These are phyloP conservation scores for Oncorhynchus masou DNA, from an alignment of 2,113 vertebrate species.

Conservation along the genomic window DNA sequence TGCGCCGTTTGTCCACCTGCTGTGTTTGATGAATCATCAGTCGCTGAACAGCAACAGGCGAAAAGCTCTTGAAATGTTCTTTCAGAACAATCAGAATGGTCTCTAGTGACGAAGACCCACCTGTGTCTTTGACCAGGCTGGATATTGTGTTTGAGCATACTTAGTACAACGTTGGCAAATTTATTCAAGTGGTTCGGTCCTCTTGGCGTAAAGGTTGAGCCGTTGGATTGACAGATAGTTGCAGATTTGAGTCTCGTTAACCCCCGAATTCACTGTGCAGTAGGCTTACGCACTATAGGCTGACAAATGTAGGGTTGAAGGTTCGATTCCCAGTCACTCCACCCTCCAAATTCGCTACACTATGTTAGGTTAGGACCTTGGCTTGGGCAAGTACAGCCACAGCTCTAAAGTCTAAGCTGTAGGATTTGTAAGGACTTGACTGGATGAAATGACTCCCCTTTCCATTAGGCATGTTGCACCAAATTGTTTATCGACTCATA, in stretches of 20 bases:
- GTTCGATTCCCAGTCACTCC: too few species aligned
- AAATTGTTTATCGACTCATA: slow-evolving; percentile 75
- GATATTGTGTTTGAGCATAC: background rate
- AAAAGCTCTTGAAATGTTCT: background rate
- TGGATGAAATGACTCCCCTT: slow-evolving; percentile 66
- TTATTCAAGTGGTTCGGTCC: background rate
- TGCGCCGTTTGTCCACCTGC: background rate
- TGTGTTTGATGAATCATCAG: background rate
- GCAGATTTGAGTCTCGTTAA: too few species aligned
- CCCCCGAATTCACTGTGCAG: too few species aligned
- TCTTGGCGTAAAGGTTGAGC: too few species aligned
- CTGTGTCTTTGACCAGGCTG: background rate
- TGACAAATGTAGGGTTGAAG: too few species aligned
- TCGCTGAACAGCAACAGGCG: background rate
- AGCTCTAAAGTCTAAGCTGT: slow-evolving; percentile 32
- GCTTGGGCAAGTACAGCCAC: too few species aligned
- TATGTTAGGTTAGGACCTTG: too few species aligned
- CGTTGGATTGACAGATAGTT: too few species aligned
- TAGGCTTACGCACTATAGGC: too few species aligned
- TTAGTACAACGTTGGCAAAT: background rate
- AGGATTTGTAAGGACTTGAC: slow-evolving; percentile 63
- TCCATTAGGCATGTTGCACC: slow-evolving; percentile 67
- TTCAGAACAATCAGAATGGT: background rate
- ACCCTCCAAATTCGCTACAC: too few species aligned
- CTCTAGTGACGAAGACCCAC: background rate